A percentile compares a stretch with the other conserved stretches of the same genome.
phyloP scores from a whole-genome alignment of 2,888 invertebrate genomes.

The Xanthia icteritia region DNA sequence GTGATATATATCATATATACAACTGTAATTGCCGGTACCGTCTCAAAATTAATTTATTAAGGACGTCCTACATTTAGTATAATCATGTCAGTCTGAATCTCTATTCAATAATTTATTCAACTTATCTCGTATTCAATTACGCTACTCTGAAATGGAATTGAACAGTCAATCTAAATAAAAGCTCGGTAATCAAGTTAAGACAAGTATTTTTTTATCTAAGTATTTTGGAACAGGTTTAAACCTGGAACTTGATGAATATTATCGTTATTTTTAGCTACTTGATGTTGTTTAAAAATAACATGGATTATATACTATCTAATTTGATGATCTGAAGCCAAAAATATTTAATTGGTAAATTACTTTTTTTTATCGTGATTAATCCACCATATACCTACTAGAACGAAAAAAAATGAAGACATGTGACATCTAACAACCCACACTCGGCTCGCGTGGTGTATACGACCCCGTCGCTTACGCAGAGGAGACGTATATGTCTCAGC shows the following conservation, averaged over 20 bases:
- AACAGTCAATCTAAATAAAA: conserved; percentile 29
- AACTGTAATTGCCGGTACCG: conserved; percentile 20
- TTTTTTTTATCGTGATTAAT: not conserved
- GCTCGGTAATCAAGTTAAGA: conserved; percentile 33
- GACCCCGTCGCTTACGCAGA: not conserved
- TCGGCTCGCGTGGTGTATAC: not conserved
- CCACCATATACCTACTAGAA: not conserved
- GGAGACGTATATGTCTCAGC: too few relatives aligned
- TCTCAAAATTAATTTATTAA: conserved; percentile 43
- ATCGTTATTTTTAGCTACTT: too few relatives aligned
- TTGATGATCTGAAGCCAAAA: not conserved
- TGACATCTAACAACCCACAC: not conserved
- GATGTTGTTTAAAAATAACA: not conserved
- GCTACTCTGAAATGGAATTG: conserved; percentile 52
- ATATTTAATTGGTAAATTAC: not conserved
- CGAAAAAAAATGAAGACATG: not conserved
- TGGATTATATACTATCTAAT: not conserved
- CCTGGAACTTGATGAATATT: too few relatives aligned
- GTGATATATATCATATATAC: too few relatives aligned
- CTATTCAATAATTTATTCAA: conserved; percentile 53
- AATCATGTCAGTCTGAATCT: conserved; percentile 24
- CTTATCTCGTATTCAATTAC: conserved; percentile 54
- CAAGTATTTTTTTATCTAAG: conserved; percentile 13
- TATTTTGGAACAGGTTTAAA: conserved; percentile 8
- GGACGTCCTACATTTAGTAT: conserved; percentile 28